A percentile compares a stretch with the other conserved stretches of the same genome.
phyloP scores from a whole-genome alignment of 2,797 vertebrate genomes.

The Nannoperca obscura region DNA sequence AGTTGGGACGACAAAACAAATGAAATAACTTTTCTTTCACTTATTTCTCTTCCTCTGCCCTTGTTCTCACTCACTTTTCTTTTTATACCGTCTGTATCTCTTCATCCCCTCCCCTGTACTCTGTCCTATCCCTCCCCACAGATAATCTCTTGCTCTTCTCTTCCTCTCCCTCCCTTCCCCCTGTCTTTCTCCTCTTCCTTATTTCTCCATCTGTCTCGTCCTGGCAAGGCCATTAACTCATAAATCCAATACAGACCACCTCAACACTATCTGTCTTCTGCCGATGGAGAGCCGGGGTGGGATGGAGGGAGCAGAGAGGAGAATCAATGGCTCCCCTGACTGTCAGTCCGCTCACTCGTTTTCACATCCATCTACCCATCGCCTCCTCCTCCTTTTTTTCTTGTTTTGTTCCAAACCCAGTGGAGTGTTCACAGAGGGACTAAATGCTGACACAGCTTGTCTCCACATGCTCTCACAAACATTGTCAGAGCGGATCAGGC shows the following conservation, averaged over 20 bases:
- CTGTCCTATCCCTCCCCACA: conserved; percentile 30
- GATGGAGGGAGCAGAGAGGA: conserved; percentile 74
- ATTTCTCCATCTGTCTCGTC: conserved; percentile 78
- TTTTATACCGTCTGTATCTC: not conserved
- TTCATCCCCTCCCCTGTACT: conserved; percentile 15
- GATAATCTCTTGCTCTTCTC: conserved; percentile 39
- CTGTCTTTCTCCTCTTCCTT: conserved; percentile 64
- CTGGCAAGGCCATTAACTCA: conserved; percentile 89
- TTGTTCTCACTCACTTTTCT: not conserved
- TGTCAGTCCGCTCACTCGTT: conserved; percentile 86
- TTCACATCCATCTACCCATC: conserved; percentile 86
- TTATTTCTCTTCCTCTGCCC: not conserved
- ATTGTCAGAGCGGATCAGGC: conserved; percentile 4
- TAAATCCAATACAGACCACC: conserved; percentile 89
- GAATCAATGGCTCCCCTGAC: conserved; percentile 84
- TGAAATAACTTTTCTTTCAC: not conserved
- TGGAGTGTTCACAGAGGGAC: conserved; percentile 25
- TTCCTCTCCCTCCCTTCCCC: conserved; percentile 39
- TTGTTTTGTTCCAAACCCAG: conserved; percentile 55
- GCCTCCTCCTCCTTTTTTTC: conserved; percentile 28
- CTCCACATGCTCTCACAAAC: conserved; percentile 17
- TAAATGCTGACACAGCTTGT: conserved; percentile 63
- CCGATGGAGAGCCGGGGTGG: conserved; percentile 68
- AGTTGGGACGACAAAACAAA: not conserved
- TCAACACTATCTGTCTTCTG: conserved; percentile 87